Percentiles rank a stretch among this genome's conserved stretches.
phyloP scores from a whole-genome alignment of 2,888 invertebrate species.

The Tubulanus polymorphus region DNA sequence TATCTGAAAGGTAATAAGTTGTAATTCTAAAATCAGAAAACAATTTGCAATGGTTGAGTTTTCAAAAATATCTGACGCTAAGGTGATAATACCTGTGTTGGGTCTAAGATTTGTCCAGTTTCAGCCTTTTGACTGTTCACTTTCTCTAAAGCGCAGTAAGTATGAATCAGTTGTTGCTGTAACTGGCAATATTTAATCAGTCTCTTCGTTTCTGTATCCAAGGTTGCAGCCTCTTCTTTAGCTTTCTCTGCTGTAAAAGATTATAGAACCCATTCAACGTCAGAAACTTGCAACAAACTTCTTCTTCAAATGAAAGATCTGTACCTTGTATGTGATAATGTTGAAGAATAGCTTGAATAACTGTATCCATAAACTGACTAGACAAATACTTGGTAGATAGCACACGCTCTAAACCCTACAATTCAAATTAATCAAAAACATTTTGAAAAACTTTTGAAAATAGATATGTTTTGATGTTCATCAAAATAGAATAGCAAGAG shows the following conservation, averaged over 20 bases:
- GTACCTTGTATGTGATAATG: slow-evolving; percentile 32
- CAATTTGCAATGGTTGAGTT: no score
- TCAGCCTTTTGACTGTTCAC: slow-evolving; percentile 12
- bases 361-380: slow-evolving; percentile 31
- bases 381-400: slow-evolving; percentile 43
- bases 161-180: slow-evolving; percentile 40
- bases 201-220: slow-evolving; percentile 50
- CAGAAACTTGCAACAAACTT: no score
- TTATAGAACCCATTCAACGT: no score
- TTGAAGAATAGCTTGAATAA: slow-evolving; percentile 31
- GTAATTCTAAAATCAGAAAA: no score
- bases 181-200: slow-evolving; percentile 47
- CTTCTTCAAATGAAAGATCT: slow-evolving; percentile 12
- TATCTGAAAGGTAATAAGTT: no score
- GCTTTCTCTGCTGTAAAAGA: no score
- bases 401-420: slow-evolving; percentile 48
- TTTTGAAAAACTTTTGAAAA: not conserved
- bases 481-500: not conserved
- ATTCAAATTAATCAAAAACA: no score
- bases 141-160: slow-evolving; percentile 36
- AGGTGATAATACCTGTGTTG: no score
- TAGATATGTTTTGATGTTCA: not conserved
- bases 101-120: no score
- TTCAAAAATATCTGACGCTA: no score
- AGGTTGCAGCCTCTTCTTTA: no score